phyloP scores from a whole-genome alignment of 1,140 invertebrate species.

The Sipha flava region DNA sequence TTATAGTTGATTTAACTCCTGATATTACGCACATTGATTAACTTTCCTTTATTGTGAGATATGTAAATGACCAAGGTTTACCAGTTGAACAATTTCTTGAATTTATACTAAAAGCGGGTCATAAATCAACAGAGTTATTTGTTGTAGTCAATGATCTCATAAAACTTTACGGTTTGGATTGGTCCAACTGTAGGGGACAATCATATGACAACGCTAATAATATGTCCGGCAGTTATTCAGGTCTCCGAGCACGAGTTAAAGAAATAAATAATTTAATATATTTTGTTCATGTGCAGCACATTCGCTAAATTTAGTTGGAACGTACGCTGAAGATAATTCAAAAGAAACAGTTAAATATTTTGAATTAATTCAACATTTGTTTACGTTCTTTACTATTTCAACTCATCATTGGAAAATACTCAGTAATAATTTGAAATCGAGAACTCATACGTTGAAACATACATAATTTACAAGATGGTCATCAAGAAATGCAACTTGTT shows the following conservation, averaged over 20 bases:
- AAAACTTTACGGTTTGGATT: slow-evolving; percentile 36
- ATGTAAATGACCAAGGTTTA: slow-evolving; percentile 17
- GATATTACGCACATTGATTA: slow-evolving; percentile 20
- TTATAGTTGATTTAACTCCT: slow-evolving; percentile 11
- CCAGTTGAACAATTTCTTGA: slow-evolving; percentile 13
- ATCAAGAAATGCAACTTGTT: slow-evolving; percentile 27
- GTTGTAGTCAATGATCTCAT: slow-evolving; percentile 25
- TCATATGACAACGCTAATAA: slow-evolving; percentile 42
- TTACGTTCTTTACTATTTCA: slow-evolving; percentile 8
- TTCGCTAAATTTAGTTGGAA: slow-evolving; percentile 40
- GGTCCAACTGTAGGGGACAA: slow-evolving; percentile 40
- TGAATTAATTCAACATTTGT: slow-evolving; percentile 7
- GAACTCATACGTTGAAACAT: slow-evolving; percentile 1
- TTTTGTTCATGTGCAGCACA: slow-evolving; percentile 41
- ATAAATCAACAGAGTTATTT: slow-evolving; percentile 14
- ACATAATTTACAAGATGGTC: slow-evolving; percentile 25
- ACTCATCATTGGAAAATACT: slow-evolving; percentile 26
- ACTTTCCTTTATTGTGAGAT: slow-evolving; percentile 14
- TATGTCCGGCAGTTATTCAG: slow-evolving; percentile 40
- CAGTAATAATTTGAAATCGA: not conserved
- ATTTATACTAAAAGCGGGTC: slow-evolving; percentile 8
- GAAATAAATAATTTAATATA: slow-evolving; percentile 36
- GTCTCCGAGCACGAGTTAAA: slow-evolving; percentile 38
- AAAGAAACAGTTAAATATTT: slow-evolving; percentile 28
- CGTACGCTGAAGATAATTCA: slow-evolving; percentile 41